phyloP scores from a whole-genome alignment of 2,113 vertebrate species.

The Prunella himalayana region DNA sequence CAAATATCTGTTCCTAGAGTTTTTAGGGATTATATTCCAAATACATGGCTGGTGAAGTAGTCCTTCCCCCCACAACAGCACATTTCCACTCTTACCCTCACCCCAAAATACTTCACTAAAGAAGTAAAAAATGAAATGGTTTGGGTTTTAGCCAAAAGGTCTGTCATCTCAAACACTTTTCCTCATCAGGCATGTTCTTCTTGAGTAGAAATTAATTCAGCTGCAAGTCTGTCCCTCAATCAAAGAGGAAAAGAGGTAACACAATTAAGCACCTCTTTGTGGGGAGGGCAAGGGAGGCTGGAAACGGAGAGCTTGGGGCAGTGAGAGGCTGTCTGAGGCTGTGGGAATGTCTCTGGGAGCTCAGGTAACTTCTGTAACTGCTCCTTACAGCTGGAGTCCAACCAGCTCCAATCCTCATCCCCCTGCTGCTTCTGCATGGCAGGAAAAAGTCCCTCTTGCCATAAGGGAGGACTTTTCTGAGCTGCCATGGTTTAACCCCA shows the following conservation, averaged over 20 bases:
- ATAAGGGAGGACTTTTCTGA: neutral
- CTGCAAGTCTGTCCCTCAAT: neutral
- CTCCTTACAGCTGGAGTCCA: neutral
- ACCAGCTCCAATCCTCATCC: neutral
- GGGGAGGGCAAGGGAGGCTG: neutral
- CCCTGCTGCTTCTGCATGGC: neutral
- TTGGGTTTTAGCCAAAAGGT: neutral
- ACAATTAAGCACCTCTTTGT: neutral
- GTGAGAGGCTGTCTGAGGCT: neutral
- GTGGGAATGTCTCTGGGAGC: neutral
- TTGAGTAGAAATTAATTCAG: neutral
- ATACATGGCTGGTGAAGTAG: neutral
- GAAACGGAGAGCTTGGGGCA: fast-evolving
- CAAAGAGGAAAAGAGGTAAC: neutral
- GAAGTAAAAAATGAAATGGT: neutral
- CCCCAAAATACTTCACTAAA: neutral
- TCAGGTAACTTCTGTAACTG: neutral
- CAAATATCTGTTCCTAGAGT: neutral
- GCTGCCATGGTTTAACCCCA: neutral
- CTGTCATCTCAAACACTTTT: neutral
- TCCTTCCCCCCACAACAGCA: neutral
- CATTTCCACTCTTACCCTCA: fast-evolving
- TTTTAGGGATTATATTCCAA: neutral
- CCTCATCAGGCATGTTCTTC: neutral
- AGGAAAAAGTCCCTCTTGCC: neutral